Percentiles rank a stretch among this genome's conserved stretches.
Conservation (phyloP, 1,140 invertebrate species). For the Drosophila guanche region DNA sequence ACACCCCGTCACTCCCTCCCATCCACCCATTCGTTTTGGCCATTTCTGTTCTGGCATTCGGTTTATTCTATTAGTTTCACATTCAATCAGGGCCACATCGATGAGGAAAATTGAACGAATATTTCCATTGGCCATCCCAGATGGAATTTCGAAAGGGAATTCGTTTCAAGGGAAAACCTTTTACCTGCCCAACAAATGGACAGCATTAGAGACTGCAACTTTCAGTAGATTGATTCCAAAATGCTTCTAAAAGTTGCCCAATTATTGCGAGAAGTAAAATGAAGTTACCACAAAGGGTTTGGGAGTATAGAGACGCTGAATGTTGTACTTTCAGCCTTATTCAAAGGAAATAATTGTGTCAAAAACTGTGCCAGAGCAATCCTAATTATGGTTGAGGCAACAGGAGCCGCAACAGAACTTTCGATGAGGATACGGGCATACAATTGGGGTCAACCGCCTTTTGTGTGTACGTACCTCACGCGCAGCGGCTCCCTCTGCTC, state of each 20-base stretch:
- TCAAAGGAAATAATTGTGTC: too few species aligned
- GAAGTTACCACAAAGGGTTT: too few species aligned
- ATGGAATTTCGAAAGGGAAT: conserved; percentile 1
- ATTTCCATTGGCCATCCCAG: not conserved
- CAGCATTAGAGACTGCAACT: too few species aligned
- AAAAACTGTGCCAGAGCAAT: too few species aligned
- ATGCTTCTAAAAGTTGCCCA: too few species aligned
- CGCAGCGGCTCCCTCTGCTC: not conserved
- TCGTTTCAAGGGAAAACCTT: conserved; percentile 16
- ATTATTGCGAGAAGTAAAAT: too few species aligned
- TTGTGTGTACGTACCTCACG: conserved; percentile 30
- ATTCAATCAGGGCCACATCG: conserved; percentile 36
- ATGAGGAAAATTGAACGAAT: conserved; percentile 39
- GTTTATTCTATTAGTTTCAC: conserved; percentile 42
- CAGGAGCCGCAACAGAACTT: not conserved
- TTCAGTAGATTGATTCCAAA: too few species aligned
- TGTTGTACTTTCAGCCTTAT: too few species aligned
- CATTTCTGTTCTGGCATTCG: conserved; percentile 1
- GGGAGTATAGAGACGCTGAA: too few species aligned
- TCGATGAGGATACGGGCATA: conserved; percentile 1
- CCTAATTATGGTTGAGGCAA: too few species aligned
- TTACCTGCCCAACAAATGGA: too few species aligned
- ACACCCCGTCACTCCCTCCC: too few species aligned
- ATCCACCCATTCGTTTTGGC: not conserved
- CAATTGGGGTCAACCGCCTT: conserved; percentile 19